Conservation (phyloP, 2,797 vertebrate species). For the Myotis daubentonii region DNA sequence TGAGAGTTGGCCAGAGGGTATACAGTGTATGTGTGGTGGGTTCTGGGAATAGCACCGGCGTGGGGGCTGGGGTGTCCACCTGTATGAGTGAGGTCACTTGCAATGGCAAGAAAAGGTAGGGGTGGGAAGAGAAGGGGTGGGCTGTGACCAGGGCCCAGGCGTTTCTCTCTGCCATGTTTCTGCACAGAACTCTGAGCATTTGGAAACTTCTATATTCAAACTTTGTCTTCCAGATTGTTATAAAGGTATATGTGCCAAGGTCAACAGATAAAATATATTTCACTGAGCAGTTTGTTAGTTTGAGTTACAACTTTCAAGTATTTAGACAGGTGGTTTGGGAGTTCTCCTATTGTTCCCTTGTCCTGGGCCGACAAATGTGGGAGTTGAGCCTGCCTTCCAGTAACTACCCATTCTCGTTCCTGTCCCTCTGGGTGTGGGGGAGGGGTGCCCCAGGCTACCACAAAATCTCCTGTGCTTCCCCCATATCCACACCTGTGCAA, state of each 20-base stretch:
- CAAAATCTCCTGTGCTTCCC: background rate
- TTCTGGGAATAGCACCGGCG: background rate
- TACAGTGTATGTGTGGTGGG: background rate
- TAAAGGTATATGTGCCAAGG: background rate
- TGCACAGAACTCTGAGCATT: background rate
- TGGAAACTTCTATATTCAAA: background rate
- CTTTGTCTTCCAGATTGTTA: background rate
- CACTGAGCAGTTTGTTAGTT: background rate
- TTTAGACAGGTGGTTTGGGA: background rate
- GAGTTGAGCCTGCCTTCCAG: background rate
- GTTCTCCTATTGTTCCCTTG: background rate
- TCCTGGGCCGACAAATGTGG: background rate
- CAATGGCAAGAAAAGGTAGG: background rate
- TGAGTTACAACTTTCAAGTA: constrained; percentile 8
- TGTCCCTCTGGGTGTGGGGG: background rate
- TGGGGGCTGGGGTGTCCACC: no score
- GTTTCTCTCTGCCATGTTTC: background rate
- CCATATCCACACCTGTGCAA: background rate
- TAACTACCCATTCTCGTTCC: background rate
- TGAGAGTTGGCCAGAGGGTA: background rate
- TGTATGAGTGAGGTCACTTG: background rate
- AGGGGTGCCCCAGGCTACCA: background rate
- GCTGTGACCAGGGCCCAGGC: background rate
- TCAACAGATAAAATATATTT: background rate
- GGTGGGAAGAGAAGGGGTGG: background rate